phyloP scores from a whole-genome alignment of 2,888 invertebrate genomes.

The Patella caerulea region DNA sequence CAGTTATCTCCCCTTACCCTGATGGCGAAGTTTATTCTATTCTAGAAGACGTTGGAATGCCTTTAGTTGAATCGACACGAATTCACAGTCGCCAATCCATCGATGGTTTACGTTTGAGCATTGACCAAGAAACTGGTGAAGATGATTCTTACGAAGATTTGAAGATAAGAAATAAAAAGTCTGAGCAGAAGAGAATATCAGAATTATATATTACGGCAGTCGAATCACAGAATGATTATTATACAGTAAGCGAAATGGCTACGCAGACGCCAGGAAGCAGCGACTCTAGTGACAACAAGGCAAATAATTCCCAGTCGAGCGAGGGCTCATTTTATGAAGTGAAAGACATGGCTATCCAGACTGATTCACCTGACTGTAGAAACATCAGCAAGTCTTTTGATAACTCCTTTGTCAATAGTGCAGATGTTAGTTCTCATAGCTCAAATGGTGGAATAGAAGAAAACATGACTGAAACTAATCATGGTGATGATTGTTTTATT shows the following conservation, averaged over 20 bases:
- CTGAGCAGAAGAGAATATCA: not conserved
- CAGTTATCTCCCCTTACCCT: not conserved
- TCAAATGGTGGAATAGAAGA: not conserved
- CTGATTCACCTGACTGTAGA: not conserved
- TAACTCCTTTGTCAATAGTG: not conserved
- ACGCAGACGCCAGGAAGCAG: not conserved
- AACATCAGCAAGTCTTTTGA: not conserved
- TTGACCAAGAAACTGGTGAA: constrained; percentile 11
- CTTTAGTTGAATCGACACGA: constrained; percentile 56
- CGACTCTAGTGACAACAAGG: not conserved
- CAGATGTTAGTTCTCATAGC: not conserved
- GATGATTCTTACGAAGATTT: constrained; percentile 29
- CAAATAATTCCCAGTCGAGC: not conserved
- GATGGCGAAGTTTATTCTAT: constrained; percentile 22
- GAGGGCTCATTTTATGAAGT: constrained; percentile 37
- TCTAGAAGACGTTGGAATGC: constrained; percentile 44
- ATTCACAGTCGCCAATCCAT: constrained; percentile 49
- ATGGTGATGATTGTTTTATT: not conserved
- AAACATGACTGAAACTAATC: not conserved
- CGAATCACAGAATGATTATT: constrained; percentile 3
- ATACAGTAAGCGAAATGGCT: not conserved
- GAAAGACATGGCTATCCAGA: constrained; percentile 38
- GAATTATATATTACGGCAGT: not conserved
- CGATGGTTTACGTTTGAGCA: constrained; percentile 20
- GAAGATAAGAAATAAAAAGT: not conserved